phyloP scores from a whole-genome alignment of 2,888 invertebrate genomes.

The Drosophila sordidula region DNA sequence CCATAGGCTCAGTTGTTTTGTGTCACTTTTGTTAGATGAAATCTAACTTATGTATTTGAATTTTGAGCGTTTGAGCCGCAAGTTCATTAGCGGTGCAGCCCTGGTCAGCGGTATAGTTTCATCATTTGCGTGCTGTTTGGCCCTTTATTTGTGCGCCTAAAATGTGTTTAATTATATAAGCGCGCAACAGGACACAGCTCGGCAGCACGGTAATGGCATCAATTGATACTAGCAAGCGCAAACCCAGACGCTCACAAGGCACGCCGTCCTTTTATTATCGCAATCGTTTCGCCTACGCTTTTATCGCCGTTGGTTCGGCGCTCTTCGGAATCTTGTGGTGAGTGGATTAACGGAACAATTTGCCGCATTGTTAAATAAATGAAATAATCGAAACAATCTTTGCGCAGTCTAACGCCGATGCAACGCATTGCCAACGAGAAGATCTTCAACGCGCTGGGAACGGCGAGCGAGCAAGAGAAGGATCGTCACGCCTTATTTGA shows the following conservation, averaged over 20 bases:
- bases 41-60: no score
- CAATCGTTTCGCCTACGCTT: conserved; percentile 86
- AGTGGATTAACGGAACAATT: conserved; percentile 14
- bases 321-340: conserved; percentile 79
- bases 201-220: conserved; percentile 71
- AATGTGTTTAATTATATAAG: conserved; percentile 64
- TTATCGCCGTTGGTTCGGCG: conserved; percentile 84
- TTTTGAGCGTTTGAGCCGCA: not conserved
- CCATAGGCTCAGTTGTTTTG: no score
- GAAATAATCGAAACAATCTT: not conserved
- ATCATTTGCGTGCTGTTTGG: conserved; percentile 14
- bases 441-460: conserved; percentile 40
- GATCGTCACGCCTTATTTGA: conserved; percentile 75
- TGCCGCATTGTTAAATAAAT: not conserved
- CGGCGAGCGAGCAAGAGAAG: conserved; percentile 68
- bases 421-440: conserved; percentile 70
- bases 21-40: no score
- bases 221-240: conserved; percentile 87
- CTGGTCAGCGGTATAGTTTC: conserved; percentile 20
- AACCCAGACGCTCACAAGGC: conserved; percentile 89
- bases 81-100: conserved; percentile 22
- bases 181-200: not conserved
- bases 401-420: conserved; percentile 75
- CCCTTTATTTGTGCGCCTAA: conserved; percentile 9
- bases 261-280: conserved; percentile 88